Percentiles rank a stretch among this genome's conserved stretches.
Conservation (phyloP, 2,797 vertebrate genomes). For the Acipenser oxyrinchus region DNA sequence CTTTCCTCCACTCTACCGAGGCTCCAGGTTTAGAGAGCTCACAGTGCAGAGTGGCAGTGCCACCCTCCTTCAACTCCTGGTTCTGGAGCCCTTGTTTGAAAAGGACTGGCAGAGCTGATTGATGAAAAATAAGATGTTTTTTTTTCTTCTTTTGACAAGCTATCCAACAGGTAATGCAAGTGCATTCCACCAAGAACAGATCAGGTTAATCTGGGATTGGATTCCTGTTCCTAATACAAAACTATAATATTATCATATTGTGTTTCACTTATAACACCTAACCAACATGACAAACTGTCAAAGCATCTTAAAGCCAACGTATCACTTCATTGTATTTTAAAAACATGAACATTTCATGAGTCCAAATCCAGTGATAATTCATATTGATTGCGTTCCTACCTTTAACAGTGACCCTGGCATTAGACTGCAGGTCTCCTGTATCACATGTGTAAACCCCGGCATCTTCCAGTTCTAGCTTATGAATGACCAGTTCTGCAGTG, state of each 20-base stretch:
- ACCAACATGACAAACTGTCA: conserved; percentile 17
- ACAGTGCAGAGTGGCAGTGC: conserved; percentile 51
- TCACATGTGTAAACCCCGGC: conserved; percentile 48
- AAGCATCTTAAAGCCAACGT: background rate
- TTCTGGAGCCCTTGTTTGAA: conserved; percentile 63
- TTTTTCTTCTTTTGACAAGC: too few species aligned
- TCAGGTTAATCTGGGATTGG: too few species aligned
- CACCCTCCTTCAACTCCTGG: conserved; percentile 61
- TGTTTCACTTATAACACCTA: conserved; percentile 21
- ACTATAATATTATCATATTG: background rate
- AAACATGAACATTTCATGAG: too few species aligned
- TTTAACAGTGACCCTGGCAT: conserved; percentile 40
- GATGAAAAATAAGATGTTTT: too few species aligned
- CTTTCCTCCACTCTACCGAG: conserved; percentile 42
- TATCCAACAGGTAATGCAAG: too few species aligned
- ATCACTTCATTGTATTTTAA: too few species aligned
- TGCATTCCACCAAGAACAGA: too few species aligned
- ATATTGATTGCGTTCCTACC: conserved; percentile 27
- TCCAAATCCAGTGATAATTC: too few species aligned
- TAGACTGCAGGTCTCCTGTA: conserved; percentile 39
- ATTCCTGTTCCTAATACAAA: background rate
- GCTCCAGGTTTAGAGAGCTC: conserved; percentile 49
- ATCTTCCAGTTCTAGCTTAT: conserved; percentile 32
- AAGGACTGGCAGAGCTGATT: conserved; percentile 51
- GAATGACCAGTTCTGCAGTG: conserved; percentile 39